Conservation (phyloP, 1,140 invertebrate genomes). For the Orius insidiosus region DNA sequence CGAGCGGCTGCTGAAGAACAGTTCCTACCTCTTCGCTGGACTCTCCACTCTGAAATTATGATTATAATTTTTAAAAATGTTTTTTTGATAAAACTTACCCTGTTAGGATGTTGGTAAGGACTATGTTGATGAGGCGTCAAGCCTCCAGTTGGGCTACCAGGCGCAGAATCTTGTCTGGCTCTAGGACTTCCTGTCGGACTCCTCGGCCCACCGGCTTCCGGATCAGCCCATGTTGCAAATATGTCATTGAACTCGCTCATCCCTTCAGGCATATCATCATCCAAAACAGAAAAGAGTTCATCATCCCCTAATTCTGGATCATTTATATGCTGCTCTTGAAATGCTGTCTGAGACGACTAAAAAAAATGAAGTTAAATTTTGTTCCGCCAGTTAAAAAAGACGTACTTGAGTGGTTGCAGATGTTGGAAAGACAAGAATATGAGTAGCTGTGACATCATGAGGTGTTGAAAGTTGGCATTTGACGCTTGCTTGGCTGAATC, state of each 20-base stretch:
- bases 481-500: conserved; percentile 68
- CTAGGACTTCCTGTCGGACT: conserved; percentile 39
- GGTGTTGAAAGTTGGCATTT: conserved; percentile 75
- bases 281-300: conserved; percentile 46
- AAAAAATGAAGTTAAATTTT: conserved; percentile 22
- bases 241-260: conserved; percentile 54
- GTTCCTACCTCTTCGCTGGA: conserved; percentile 61
- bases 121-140: conserved; percentile 36
- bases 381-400: too few relatives aligned
- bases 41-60: conserved; percentile 27
- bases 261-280: conserved; percentile 51
- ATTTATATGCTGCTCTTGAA: conserved; percentile 62
- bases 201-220: conserved; percentile 34
- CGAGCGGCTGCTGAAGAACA: conserved; percentile 90
- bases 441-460: conserved; percentile 88
- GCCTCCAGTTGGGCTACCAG: conserved; percentile 40
- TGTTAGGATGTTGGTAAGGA: conserved; percentile 34
- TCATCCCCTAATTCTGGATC: conserved; percentile 58
- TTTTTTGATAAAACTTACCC: conserved; percentile 26
- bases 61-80: neutral
- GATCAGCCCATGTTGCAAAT: conserved; percentile 45
- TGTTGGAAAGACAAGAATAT: conserved; percentile 97
- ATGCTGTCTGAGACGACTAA: conserved; percentile 70
- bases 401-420: conserved; percentile 89
- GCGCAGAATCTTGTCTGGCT: conserved; percentile 26